Base-by-base conservation (phyloP, 2,888 invertebrate species). In the Andrena dorsata region DNA sequence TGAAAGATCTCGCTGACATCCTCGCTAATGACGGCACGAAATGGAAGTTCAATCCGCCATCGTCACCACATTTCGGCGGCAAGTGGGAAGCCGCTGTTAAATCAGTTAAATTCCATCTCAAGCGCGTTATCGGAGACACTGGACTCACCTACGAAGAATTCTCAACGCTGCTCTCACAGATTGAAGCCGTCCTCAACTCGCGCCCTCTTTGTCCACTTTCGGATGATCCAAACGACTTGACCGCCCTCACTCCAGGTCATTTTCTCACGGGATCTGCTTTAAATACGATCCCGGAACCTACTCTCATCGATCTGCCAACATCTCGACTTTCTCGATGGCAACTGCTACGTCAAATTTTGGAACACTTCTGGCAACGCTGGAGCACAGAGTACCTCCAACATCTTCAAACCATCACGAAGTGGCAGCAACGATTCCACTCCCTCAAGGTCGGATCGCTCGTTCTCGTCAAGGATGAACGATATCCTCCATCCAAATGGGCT, bases 171-270 rank as follows among this genome's bases (percentile, higher is more conserved):
- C 20, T 65, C 20, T 16, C 65, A 8, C 41, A 49, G 8, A 20
- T 65, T 23, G 65, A 65, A 41, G 65, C 65, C 13, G 32, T 35
- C 28, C 16, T 65, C 23, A 49, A 65, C n/a, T 49, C 65, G 13
- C 41, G 65, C 10, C 65, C 65, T 20, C 23, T 47, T 3, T 6
- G 20, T 6, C n/a, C 49, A 65, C 10, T 65, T 1, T 23, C 23
- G 5, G 49, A 41, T 28, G 41, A 41, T 23, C 47, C 47, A 0
- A 13, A 23, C 23, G 47, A 41, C 5, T 6, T 47, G 2, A 28
- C 20, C n/a, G 49, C 47, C 2, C 28, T 41, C 5, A 49, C 65
- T 3, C 65, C 65, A 2, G 65, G 65, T 13, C 65, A 65, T 47
- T 65, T 65, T n/a, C 28, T 65, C 16, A 26, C 30, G 2, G 61